A percentile compares a stretch with the other conserved stretches of the same genome.
Evolutionary conservation across 2,797 vertebrate genomes (phyloP).

Genomic region (Apogon talboti): DNA sequence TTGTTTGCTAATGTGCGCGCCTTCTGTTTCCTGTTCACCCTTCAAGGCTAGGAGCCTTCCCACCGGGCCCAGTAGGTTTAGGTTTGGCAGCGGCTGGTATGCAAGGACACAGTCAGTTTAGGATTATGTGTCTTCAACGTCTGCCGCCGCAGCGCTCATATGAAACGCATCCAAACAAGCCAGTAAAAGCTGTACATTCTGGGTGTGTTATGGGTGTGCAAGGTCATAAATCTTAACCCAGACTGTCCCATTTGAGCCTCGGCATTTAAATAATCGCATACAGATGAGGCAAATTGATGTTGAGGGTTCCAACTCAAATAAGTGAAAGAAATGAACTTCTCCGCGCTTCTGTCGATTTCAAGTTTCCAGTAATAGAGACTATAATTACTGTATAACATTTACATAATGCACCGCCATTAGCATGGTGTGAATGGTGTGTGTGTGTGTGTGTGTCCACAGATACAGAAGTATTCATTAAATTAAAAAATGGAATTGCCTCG

Average conservation of each 20-base stretch:
- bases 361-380: slow-evolving; percentile 33
- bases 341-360: slow-evolving; percentile 21
- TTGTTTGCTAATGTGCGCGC: slow-evolving; percentile 36
- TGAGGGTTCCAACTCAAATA: slow-evolving; percentile 35
- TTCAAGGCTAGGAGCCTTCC: slow-evolving; percentile 20
- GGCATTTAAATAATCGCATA: slow-evolving; percentile 66
- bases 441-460: background rate
- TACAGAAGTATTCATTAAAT: slow-evolving; percentile 10
- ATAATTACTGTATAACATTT: slow-evolving; percentile 46
- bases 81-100: slow-evolving; percentile 6
- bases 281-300: slow-evolving; percentile 41
- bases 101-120: slow-evolving; percentile 16
- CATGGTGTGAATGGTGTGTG: background rate
- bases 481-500: slow-evolving; percentile 10
- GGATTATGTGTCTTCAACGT: background rate
- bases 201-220: background rate
- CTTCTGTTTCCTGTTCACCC: slow-evolving; percentile 49
- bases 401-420: slow-evolving; percentile 27
- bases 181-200: slow-evolving; percentile 8
- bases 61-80: slow-evolving; percentile 17
- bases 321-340: slow-evolving; percentile 28
- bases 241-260: slow-evolving; percentile 38
- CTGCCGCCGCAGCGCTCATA: slow-evolving; percentile 1
- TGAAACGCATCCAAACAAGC: slow-evolving; percentile 10
- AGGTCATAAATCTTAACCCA: slow-evolving; percentile 53